phyloP scores from a whole-genome alignment of 2,113 vertebrate species.

The Isichthys henryi region DNA sequence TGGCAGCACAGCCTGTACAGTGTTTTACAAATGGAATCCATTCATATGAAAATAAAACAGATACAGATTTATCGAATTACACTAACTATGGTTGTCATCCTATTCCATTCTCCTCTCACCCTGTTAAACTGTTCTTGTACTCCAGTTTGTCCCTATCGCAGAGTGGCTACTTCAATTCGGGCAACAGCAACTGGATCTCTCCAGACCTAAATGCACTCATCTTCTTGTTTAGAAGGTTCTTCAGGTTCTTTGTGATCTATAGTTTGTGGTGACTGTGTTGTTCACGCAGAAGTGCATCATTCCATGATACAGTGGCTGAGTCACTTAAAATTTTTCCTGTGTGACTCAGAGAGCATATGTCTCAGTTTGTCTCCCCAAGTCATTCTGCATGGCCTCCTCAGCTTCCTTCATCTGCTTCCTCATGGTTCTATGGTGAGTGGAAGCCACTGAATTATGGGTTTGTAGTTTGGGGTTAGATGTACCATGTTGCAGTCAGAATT shows the following conservation, averaged over 20 bases:
- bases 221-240: not conserved
- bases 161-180: not conserved
- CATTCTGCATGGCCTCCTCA: not conserved
- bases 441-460: not conserved
- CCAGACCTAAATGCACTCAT: not conserved
- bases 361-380: not conserved
- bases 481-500: not conserved
- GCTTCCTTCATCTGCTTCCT: not conserved
- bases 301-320: not conserved
- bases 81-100: not conserved
- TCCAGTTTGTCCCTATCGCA: not conserved
- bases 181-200: not conserved
- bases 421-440: not conserved
- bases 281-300: not conserved
- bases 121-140: not conserved
- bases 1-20: not conserved
- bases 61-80: not conserved
- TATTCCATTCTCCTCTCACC: not conserved
- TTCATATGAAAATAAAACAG: not conserved
- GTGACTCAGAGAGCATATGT: not conserved
- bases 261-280: not conserved
- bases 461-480: not conserved
- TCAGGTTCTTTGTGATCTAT: not conserved
- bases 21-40: not conserved
- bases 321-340: not conserved